Evolutionary conservation across 1,140 invertebrate species (phyloP), one percentile per base, ranked within the genome.

Genomic region (Chironomus striatipennis): DNA sequence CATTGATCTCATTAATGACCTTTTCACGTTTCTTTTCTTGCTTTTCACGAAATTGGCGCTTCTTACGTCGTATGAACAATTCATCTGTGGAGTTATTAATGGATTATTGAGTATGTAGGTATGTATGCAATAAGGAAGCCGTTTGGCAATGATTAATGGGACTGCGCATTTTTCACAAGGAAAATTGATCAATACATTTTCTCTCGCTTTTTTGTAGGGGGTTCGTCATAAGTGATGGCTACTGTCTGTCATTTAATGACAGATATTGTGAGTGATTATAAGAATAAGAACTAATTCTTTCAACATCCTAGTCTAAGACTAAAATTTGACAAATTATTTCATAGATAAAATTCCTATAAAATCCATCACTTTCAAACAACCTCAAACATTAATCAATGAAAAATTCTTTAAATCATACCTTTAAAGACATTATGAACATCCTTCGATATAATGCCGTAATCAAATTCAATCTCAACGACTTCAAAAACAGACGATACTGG

Each of bases 401-500:
- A 2, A 34, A 5, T 5, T 34, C 74, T 78, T 75, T 7, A 76
- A 77, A 77, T n/a, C n/a, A n/a, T 80, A 92, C 91, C 88, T 83
- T 87, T 84, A 79, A 92, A 95, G 75, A 83, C 79, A 57, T 85
- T 79, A 7, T 93, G 78, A 47, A 91, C 89, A 75, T 87, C 87
- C 70, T 86, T 78, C 9, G 89, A 90, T 0, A 98, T 85, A 24
- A 90, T 79, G 4, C 92, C 91, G 70, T 88, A 86, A 77, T 87
- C 84, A 9, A 98, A 83, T 75, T 93, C 87, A 47, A 98, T 87
- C 83, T 98, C 96, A 18, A 93, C 92, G 24, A 97, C 87, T 79
- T 95, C 91, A 83, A 97, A 96, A 75, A 92, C 90, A 79, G 94
- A 94, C 76, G 93, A 92, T 0, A 97, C 81, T 2, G 97, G 96